Evolutionary conservation across 1,140 invertebrate genomes (phyloP).

Genomic region (Papilio polyxenes): DNA sequence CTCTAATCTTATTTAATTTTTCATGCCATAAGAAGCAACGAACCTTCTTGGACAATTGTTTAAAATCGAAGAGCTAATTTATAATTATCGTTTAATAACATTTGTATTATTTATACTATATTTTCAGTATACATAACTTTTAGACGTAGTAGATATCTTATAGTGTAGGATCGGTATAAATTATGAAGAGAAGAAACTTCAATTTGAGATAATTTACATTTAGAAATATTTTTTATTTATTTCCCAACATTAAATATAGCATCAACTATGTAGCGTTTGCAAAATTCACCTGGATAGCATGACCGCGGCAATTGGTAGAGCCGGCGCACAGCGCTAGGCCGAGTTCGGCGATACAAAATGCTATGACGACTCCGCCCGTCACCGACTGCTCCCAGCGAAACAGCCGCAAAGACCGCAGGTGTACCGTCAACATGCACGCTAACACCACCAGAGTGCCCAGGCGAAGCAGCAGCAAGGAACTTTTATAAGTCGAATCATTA

Average conservation of each 20-base stretch:
- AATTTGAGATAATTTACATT: not conserved
- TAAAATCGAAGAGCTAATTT: no score
- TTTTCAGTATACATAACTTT: no score
- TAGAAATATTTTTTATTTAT: not conserved
- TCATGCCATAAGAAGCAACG: no score
- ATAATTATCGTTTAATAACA: not conserved
- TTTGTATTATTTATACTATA: not conserved
- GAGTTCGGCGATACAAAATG: slow-evolving; percentile 52
- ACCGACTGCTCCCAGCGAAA: slow-evolving; percentile 68
- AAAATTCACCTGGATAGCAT: slow-evolving; percentile 56
- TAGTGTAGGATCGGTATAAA: not conserved
- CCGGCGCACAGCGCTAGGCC: slow-evolving; percentile 59
- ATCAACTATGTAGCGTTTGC: slow-evolving; percentile 11
- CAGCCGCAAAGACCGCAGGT: slow-evolving; percentile 57
- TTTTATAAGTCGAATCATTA: slow-evolving; percentile 29
- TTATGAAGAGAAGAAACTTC: no score
- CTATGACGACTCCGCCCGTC: slow-evolving; percentile 61
- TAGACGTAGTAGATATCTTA: no score
- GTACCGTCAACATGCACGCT: slow-evolving; percentile 54
- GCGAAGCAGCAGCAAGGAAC: slow-evolving; percentile 49
- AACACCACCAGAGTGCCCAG: slow-evolving; percentile 52
- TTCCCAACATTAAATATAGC: not conserved
- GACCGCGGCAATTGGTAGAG: slow-evolving; percentile 40
- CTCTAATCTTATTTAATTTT: no score
- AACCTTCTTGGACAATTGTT: no score